phyloP scores from a whole-genome alignment of 2,888 invertebrate genomes.

The Parapristionchus giblindavisi region DNA sequence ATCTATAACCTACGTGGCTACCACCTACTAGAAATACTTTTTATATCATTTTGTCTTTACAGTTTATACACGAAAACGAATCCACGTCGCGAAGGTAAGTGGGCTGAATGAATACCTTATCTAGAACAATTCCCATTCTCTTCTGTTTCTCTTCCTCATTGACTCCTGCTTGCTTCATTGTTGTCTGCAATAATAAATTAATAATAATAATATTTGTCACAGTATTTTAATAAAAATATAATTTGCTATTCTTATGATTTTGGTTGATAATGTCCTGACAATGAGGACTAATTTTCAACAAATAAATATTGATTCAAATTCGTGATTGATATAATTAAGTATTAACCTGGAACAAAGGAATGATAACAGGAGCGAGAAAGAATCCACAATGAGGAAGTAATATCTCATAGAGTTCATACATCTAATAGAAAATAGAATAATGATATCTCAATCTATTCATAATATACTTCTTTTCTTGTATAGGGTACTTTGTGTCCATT shows the following conservation, averaged over 20 bases:
- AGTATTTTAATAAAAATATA: no score
- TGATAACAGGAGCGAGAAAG: slow-evolving; percentile 26
- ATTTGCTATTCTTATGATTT: no score
- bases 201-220: no score
- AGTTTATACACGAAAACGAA: no score
- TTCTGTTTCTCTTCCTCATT: slow-evolving; percentile 6
- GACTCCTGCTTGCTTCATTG: not conserved
- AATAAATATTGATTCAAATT: not conserved
- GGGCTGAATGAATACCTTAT: slow-evolving; percentile 1
- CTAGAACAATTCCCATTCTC: slow-evolving; percentile 11
- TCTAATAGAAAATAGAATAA: not conserved
- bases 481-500: slow-evolving; percentile 2
- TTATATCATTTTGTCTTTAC: no score
- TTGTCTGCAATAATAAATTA: not conserved
- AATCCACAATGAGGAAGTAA: slow-evolving; percentile 26
- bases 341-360: slow-evolving; percentile 8
- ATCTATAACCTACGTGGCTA: no score
- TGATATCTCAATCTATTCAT: not conserved
- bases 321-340: not conserved
- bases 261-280: no score
- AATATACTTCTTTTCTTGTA: slow-evolving; percentile 10
- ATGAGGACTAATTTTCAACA: no score
- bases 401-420: not conserved
- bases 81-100: no score
- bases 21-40: no score